A percentile compares a stretch with the other conserved stretches of the same genome.
These are phyloP conservation scores for Chalcis sispes DNA, from an alignment of 2,888 invertebrate species.

Conservation along the genomic window DNA sequence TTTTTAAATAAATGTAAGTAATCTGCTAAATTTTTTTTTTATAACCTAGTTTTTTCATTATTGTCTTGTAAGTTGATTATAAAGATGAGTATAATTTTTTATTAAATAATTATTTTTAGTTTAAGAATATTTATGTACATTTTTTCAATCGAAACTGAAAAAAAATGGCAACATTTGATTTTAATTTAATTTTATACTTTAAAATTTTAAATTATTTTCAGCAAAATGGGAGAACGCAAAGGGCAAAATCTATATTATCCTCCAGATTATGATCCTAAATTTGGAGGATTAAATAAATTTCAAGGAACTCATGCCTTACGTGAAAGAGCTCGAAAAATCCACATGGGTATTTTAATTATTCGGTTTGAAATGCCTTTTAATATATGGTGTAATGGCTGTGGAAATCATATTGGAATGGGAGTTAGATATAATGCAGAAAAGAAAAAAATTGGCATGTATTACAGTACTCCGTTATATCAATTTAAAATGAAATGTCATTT, in stretches of 20 bases:
- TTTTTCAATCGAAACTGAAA: no score
- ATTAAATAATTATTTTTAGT: no score
- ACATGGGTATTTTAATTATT: constrained; percentile 95
- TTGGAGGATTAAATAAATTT: constrained; percentile 96
- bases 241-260: constrained; percentile 99
- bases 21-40: no score
- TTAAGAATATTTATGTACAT: no score
- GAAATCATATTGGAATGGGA: constrained; percentile 99
- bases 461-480: constrained; percentile 97
- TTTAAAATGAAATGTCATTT: constrained; percentile 99
- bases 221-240: constrained; percentile 96
- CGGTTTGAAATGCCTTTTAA: constrained; percentile 99
- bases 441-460: constrained; percentile 97
- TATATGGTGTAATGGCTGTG: constrained; percentile 99
- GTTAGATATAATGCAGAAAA: constrained; percentile 98
- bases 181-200: background rate
- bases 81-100: no score
- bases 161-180: background rate
- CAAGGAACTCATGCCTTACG: constrained; percentile 95
- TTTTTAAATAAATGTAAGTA: no score
- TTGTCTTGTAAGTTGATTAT: no score
- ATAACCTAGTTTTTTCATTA: no score
- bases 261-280: constrained; percentile 97
- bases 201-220: constrained; percentile 35
- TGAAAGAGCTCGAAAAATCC: constrained; percentile 96